A percentile compares a stretch with the other conserved stretches of the same genome.
phyloP scores from a whole-genome alignment of 2,113 vertebrate species.

The Dipodomys stephensi region DNA sequence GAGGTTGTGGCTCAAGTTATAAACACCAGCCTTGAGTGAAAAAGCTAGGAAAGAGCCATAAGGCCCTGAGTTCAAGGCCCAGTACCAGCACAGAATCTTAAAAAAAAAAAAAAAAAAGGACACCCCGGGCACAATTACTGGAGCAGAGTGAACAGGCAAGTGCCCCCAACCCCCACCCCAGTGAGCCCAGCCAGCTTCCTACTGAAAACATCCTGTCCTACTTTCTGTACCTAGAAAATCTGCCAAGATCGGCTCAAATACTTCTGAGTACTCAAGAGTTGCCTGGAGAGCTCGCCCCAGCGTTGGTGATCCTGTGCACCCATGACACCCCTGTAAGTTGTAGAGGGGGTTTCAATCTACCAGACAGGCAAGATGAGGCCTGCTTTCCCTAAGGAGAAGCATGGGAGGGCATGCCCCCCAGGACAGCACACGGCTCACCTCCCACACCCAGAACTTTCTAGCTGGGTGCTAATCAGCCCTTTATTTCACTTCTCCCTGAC shows the following conservation, averaged over 20 bases:
- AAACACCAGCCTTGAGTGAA: no score
- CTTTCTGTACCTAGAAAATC: neutral
- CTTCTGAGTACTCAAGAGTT: neutral
- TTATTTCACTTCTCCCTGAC: constrained; percentile 25
- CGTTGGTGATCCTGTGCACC: neutral
- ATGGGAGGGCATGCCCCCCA: neutral
- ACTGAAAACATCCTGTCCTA: neutral
- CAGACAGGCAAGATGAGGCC: neutral
- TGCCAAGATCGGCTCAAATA: neutral
- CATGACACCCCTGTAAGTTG: fast-evolving
- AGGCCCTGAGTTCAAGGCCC: no score
- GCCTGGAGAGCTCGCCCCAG: neutral
- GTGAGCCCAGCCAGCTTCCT: neutral
- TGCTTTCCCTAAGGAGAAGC: neutral
- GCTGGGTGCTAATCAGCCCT: neutral
- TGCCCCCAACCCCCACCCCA: neutral
- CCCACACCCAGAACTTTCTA: neutral
- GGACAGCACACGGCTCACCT: neutral
- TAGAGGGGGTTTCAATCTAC: neutral
- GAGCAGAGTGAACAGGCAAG: fast-evolving
- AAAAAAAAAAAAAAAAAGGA: neutral
- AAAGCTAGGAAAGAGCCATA: no score
- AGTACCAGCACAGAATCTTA: no score
- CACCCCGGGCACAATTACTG: neutral
- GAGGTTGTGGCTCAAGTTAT: no score